These are phyloP conservation scores for Lytechinus variegatus DNA, from an alignment of 35 echinoderm and acorn worm genomes.

Conservation along the genomic window DNA sequence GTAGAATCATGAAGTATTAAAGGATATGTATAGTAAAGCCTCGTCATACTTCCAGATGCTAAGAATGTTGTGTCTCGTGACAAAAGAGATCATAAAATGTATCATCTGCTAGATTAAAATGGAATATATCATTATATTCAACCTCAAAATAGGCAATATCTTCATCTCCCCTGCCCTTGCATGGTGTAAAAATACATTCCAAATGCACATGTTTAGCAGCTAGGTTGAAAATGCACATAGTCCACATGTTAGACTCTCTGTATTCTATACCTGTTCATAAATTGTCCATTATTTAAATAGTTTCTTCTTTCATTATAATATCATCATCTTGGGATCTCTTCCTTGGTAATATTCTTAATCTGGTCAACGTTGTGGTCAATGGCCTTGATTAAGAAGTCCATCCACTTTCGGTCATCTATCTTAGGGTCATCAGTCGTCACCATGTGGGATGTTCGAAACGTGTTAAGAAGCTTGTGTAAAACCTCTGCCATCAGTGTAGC, in stretches of 20 bases:
- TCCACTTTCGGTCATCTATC: conserved; percentile 63
- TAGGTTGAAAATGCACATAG: neutral
- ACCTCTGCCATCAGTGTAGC: conserved; percentile 54
- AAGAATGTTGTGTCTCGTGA: no score
- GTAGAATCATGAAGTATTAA: no score
- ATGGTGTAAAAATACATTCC: no score
- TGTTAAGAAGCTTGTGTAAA: conserved; percentile 67
- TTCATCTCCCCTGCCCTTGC: no score
- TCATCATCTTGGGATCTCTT: conserved; percentile 38
- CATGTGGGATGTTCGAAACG: conserved; percentile 63
- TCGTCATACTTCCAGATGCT: no score
- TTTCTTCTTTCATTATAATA: neutral
- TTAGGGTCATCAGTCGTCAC: conserved; percentile 53
- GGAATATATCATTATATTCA: no score
- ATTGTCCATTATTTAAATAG: neutral
- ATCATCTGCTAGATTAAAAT: no score
- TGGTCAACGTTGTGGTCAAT: conserved; percentile 91
- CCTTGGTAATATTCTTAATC: conserved; percentile 82
- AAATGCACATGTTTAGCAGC: no score
- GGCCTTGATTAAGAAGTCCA: conserved; percentile 84
- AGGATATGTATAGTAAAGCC: no score
- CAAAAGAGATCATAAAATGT: no score
- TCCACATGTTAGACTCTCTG: neutral
- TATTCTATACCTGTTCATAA: neutral
- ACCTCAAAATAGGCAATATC: no score